Base-by-base conservation (phyloP, 2,797 vertebrate species). In the Carduelis carduelis region DNA sequence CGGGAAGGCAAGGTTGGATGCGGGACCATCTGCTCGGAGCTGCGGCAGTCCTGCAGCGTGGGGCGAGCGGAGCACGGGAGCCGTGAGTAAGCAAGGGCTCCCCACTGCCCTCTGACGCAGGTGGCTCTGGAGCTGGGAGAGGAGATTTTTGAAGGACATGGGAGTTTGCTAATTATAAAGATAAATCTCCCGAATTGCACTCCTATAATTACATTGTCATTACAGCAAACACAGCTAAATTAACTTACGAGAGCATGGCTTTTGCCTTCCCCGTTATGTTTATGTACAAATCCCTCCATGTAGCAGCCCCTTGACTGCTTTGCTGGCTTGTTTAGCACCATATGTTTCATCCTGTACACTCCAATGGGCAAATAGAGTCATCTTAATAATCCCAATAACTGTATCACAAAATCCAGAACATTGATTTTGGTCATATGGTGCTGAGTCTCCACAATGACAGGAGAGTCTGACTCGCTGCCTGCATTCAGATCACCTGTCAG, bases 101-200 rank as follows among this genome's bases (percentile, higher is more conserved):
- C 96, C 96, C 0, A 12, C 89, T 59, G 93, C 83, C 69, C 83
- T 93, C 63, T 92, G 95, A 96, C 76, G 87, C 97, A 96, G 96
- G 97, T 97, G 96, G 84, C 85, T 88, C 91, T 9, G 8, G 35
- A 63, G 91, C 89, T 92, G 50, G 15, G 82, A 90, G 88, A 95
- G 87, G 84, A 90, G 57, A 64, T 70, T 87, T 97, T 94, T 93
- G 95, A 97, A 96, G 93, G 93, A 95, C 93, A 94, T 6, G 4
- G 63, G 89, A 91, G 75, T 86, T 93, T 90, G 69, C 87, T 96
- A 92, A 95, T 97, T 96, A 96, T 94, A 95, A 89, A 93, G 87
- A 96, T 95, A 96, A 96, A 91, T 95, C 95, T 93, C 75, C 76
- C 91, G 66, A 93, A 96, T 92, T 93, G 66, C 84, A 79, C 41